phyloP scores from a whole-genome alignment of 1,140 invertebrate genomes.

The Antheraea pernyi region DNA sequence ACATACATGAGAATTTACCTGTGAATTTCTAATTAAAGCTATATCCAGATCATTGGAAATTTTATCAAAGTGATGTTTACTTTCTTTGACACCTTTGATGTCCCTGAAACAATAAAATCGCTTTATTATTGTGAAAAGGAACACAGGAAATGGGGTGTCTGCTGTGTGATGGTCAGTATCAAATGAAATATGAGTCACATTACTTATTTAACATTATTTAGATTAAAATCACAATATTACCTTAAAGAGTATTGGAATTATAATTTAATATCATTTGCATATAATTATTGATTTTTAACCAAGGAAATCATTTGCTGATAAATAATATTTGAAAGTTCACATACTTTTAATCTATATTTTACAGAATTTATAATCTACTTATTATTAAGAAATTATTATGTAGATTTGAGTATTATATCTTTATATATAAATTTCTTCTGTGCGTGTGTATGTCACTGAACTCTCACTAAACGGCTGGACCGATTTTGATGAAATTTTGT shows the following conservation, averaged over 20 bases:
- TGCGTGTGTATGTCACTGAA: no score
- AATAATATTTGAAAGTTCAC: no score
- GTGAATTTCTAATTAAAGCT: slow-evolving; percentile 91
- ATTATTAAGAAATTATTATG: no score
- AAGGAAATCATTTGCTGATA: no score
- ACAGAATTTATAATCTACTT: no score
- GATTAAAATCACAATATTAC: not conserved
- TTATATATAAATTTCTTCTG: no score
- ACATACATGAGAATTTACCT: slow-evolving; percentile 68
- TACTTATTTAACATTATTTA: not conserved
- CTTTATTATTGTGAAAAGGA: not conserved
- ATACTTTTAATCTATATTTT: no score
- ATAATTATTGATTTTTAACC: no score
- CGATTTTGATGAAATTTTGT: no score
- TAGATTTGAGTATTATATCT: no score
- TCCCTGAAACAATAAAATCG: slow-evolving; percentile 81
- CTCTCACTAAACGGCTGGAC: no score
- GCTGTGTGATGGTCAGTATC: not conserved
- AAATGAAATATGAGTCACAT: not conserved
- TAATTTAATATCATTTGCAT: no score
- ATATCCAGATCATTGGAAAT: slow-evolving; percentile 93
- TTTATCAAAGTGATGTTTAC: slow-evolving; percentile 94
- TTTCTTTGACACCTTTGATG: slow-evolving; percentile 94
- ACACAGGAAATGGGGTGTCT: slow-evolving; percentile 21
- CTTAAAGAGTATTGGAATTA: not conserved